phyloP scores from a whole-genome alignment of 2,888 invertebrate species.

The Dendrolimus pini region DNA sequence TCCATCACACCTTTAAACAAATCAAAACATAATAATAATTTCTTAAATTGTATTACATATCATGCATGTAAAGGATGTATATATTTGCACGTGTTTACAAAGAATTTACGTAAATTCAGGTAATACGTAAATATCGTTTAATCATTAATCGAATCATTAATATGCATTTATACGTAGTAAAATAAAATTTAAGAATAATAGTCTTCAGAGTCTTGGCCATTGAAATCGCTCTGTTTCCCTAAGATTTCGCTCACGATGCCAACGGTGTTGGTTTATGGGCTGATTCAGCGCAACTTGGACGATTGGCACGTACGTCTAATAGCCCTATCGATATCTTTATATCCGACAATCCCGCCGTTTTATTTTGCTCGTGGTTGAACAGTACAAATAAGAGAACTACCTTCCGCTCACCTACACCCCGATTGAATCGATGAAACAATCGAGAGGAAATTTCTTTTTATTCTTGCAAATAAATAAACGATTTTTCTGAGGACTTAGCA shows the following conservation, averaged over 20 bases:
- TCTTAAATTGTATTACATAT: too few species aligned
- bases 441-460: neutral
- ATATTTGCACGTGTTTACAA: too few species aligned
- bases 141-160: conserved; percentile 18
- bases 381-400: neutral
- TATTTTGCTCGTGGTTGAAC: neutral
- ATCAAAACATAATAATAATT: too few species aligned
- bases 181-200: conserved; percentile 20
- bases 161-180: conserved; percentile 24
- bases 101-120: neutral
- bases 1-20: too few species aligned
- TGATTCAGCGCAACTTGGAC: conserved; percentile 45
- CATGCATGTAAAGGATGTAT: too few species aligned
- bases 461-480: too few species aligned
- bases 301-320: conserved; percentile 53
- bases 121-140: conserved; percentile 2
- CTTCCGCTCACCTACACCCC: neutral
- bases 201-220: conserved; percentile 9
- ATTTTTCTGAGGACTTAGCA: too few species aligned
- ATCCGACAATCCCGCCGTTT: conserved; percentile 13
- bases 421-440: neutral
- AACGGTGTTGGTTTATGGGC: conserved; percentile 37
- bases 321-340: conserved; percentile 40
- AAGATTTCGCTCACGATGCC: conserved; percentile 26
- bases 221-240: conserved; percentile 32